These are phyloP conservation scores for Anarhynchus alexandrinus DNA, from an alignment of 2,113 vertebrate genomes.

Conservation along the genomic window DNA sequence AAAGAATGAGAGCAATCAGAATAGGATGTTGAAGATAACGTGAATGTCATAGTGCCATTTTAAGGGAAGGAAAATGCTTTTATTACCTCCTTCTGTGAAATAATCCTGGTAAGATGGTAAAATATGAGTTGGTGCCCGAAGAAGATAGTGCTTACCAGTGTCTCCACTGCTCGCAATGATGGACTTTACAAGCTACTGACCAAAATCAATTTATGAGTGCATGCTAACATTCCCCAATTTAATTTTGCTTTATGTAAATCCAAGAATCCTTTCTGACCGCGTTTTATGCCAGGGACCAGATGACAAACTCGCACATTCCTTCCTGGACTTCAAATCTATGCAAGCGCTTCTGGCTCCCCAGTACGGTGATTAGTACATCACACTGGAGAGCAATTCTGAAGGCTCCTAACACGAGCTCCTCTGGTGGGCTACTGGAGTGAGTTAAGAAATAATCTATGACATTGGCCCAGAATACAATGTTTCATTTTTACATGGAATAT, in stretches of 20 bases:
- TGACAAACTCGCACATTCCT: background rate
- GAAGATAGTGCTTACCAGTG: background rate
- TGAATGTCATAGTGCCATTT: background rate
- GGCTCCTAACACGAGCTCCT: background rate
- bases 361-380: background rate
- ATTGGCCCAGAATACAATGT: background rate
- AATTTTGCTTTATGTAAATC: background rate
- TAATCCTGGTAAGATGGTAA: background rate
- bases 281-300: background rate
- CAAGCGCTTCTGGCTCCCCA: background rate
- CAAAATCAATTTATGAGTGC: background rate
- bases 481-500: slow-evolving; percentile 31
- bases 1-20: background rate
- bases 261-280: background rate
- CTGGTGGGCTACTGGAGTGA: background rate
- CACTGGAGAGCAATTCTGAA: background rate
- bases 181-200: background rate
- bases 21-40: background rate
- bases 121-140: background rate
- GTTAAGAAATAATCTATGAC: background rate
- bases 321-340: background rate
- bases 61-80: background rate
- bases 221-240: background rate
- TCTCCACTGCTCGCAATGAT: accelerated
- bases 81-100: background rate